These are phyloP conservation scores for Rousettus leschenaultii DNA, from an alignment of 2,113 vertebrate species.

Conservation along the genomic window DNA sequence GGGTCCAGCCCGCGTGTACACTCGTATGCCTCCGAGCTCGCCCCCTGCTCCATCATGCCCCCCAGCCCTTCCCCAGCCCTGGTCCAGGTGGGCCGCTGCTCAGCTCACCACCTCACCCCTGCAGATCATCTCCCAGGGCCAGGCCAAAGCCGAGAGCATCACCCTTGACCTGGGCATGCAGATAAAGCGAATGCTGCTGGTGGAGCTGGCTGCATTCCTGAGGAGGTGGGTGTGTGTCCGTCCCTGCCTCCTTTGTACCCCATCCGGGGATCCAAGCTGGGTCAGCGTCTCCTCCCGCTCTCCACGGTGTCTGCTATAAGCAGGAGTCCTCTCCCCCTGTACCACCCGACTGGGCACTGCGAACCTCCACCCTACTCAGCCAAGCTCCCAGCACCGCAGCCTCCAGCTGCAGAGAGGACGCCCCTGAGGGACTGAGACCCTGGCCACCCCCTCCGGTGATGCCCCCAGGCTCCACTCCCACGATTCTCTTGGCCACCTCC, in stretches of 20 bases:
- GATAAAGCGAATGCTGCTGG: conserved; percentile 72
- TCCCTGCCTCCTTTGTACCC: background rate
- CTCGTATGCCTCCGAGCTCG: fast-evolving
- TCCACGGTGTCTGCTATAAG: background rate
- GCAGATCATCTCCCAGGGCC: conserved; percentile 81
- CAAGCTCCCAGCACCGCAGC: background rate
- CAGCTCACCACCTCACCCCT: background rate
- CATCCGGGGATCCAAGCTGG: background rate
- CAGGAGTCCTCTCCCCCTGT: background rate
- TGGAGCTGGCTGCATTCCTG: conserved; percentile 83
- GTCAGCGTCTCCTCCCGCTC: background rate
- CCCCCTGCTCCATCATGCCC: fast-evolving
- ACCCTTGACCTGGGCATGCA: conserved; percentile 60
- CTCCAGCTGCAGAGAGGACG: background rate
- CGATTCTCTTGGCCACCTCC: background rate
- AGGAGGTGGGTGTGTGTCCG: conserved; percentile 78
- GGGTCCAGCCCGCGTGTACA: fast-evolving
- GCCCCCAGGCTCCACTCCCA: fast-evolving
- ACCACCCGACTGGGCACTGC: background rate
- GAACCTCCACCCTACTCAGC: background rate
- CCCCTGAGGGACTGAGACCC: fast-evolving
- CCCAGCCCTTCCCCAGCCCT: background rate
- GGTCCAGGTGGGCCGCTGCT: background rate
- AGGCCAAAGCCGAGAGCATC: conserved; percentile 77
- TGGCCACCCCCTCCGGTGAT: background rate